Evolutionary conservation across 2,113 vertebrate genomes (phyloP).

Genomic region (Hippolais icterina): DNA sequence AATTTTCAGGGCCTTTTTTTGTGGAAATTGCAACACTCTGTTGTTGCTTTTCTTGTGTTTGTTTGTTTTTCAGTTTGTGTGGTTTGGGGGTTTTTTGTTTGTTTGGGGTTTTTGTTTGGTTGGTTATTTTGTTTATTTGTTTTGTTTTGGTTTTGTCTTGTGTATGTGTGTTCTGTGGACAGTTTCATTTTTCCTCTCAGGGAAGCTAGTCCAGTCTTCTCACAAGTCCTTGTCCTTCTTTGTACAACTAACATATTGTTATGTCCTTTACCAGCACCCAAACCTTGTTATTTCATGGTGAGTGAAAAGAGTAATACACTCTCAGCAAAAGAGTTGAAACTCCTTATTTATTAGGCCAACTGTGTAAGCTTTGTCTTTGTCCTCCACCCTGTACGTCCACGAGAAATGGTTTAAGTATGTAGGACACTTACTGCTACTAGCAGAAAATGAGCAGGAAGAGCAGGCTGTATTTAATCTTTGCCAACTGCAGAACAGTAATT

Average conservation of each 20-base stretch:
- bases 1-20: neutral
- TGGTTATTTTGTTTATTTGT: neutral
- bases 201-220: neutral
- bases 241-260: neutral
- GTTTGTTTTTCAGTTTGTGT: neutral
- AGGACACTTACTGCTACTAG: neutral
- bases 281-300: neutral
- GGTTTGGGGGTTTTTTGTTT: neutral
- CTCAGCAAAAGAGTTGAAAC: neutral
- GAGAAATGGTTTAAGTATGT: neutral
- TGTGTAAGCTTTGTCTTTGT: neutral
- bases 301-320: neutral
- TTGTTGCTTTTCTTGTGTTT: neutral
- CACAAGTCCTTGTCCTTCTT: neutral
- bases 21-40: neutral
- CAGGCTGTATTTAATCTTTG: neutral
- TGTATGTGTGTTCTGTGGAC: neutral
- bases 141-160: neutral
- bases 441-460: slow-evolving; percentile 22
- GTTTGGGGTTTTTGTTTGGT: neutral
- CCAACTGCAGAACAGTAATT: slow-evolving; percentile 8
- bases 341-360: neutral
- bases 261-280: neutral
- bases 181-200: neutral
- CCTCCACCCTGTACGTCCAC: neutral